Evolutionary conservation across 2,888 invertebrate species (phyloP), one percentile per base, ranked within the genome.

Genomic region (Spilarctia lutea): DNA sequence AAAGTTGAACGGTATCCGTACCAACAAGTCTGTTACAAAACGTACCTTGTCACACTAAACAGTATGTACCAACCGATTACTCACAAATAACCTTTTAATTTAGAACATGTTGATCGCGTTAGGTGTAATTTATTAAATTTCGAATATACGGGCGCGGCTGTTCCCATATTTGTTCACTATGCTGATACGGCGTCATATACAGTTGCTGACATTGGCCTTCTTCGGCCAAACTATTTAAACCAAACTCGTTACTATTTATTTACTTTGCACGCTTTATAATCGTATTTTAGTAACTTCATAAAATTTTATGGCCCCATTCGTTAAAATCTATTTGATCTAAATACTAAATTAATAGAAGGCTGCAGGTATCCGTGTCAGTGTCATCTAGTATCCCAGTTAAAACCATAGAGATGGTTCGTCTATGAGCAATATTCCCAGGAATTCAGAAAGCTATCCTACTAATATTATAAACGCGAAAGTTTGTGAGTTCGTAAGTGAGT

Each of bases 161-260:
- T 77, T 83, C 85, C 72, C 84, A 83, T 86, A 87, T 85, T 85
- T 84, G 80, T 76, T 73, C 76, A 73, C 73, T 78, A 78, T 52
- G 72, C 67, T 72, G 65, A 71, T 69, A 45, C 74, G 56, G 30
- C 56, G 80, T 76, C 82, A 78, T 84, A 80, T 83, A 83, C 79
- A 84, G 81, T 82, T 73, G 86, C 74, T 85, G 90, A 89, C 91
- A 90, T 89, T 91, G 91, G 85, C 91, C 91, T 90, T 90, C 87
- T 91, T 90, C 78, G 73, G 68, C 79, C 60, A 81, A 88, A 86
- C 80, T 83, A 84, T 87, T 88, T 81, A 76, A 82, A 74, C 83
- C 87, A 89, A 76, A 80, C 75, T 79, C 71, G 78, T 83, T 82
- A 80, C 80, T 79, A 63, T 73, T 76, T 73, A 76, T 73, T 71